Percentiles rank a stretch among this genome's conserved stretches.
Conservation (phyloP, 2,113 vertebrate genomes). For the Anguilla japonica region DNA sequence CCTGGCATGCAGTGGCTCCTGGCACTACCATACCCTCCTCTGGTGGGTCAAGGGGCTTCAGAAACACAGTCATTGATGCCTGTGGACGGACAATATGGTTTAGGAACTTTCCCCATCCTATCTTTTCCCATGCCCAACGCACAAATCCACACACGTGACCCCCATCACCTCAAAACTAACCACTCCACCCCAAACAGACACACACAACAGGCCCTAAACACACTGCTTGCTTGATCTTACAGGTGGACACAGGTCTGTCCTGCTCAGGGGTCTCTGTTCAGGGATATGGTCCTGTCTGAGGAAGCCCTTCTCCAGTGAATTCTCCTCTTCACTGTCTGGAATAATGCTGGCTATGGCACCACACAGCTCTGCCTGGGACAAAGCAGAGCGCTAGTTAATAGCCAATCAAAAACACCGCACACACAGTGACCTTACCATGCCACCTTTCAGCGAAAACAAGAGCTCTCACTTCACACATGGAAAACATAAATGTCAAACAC, state of each 20-base stretch:
- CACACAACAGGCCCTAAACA: not conserved
- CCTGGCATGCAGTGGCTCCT: conserved; percentile 2
- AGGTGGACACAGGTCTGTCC: conserved; percentile 24
- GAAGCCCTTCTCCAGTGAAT: conserved; percentile 25
- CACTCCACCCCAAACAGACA: not conserved
- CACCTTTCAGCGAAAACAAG: not conserved
- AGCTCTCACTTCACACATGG: not conserved
- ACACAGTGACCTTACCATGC: not conserved
- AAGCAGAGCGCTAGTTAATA: not conserved
- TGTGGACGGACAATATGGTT: too few relatives aligned
- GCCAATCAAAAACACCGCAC: not conserved
- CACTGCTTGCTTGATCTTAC: conserved; percentile 25
- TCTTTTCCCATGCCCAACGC: too few relatives aligned
- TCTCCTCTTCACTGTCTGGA: conserved; percentile 28
- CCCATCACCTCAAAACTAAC: not conserved
- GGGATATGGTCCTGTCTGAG: conserved; percentile 21
- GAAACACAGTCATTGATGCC: conserved; percentile 14
- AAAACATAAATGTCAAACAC: not conserved
- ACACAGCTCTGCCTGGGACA: conserved; percentile 41
- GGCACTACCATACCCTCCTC: not conserved
- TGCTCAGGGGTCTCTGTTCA: conserved; percentile 27
- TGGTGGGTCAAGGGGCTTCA: conserved; percentile 19
- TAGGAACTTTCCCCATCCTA: too few relatives aligned
- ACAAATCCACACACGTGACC: too few relatives aligned
- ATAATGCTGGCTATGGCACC: conserved; percentile 35